These are phyloP conservation scores for Gallinago undulata DNA, from an alignment of 2,113 vertebrate species.

Conservation along the genomic window DNA sequence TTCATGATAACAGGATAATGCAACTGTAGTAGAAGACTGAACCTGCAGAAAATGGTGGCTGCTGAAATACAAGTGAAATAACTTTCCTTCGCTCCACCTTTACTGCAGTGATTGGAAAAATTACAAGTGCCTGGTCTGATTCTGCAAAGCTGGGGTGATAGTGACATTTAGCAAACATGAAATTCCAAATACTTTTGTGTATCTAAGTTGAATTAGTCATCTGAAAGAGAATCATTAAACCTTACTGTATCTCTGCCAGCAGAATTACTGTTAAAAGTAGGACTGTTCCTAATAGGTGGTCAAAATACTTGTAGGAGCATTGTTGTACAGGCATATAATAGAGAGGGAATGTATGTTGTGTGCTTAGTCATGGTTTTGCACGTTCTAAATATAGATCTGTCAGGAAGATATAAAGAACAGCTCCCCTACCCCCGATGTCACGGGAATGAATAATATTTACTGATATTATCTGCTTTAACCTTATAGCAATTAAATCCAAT, in stretches of 20 bases:
- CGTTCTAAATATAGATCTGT: not conserved
- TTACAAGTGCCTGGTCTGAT: not conserved
- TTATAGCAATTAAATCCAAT: conserved; percentile 6
- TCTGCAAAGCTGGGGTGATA: not conserved
- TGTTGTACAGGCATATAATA: not conserved
- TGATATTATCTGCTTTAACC: not conserved
- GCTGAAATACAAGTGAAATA: not conserved
- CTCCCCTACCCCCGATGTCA: not conserved
- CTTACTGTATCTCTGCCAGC: not conserved
- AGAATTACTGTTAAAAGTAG: not conserved
- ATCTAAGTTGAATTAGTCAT: not conserved
- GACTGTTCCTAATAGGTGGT: not conserved
- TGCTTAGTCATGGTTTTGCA: not conserved
- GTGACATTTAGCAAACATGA: not conserved
- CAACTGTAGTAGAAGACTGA: not conserved
- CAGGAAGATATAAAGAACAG: not conserved
- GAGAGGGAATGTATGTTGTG: not conserved
- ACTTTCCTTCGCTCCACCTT: not conserved
- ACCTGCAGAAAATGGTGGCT: not conserved
- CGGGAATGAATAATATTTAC: not conserved
- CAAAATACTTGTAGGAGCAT: not conserved
- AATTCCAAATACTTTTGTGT: not conserved
- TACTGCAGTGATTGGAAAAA: not conserved
- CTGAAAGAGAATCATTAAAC: not conserved
- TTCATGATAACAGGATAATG: not conserved